phyloP scores from a whole-genome alignment of 2,113 vertebrate species.

The Notarius lentiginosus region DNA sequence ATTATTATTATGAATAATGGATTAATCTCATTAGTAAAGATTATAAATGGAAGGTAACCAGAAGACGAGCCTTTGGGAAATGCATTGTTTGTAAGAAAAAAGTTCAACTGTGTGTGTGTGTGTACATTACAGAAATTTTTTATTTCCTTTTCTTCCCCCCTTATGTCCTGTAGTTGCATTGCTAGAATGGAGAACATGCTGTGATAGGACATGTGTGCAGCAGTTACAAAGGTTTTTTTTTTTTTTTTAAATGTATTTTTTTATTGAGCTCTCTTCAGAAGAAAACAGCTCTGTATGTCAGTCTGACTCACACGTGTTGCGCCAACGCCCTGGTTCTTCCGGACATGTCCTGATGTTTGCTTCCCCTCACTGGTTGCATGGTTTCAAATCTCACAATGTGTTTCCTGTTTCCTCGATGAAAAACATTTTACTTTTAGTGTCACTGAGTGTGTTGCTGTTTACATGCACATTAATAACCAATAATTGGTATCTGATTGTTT shows the following conservation, averaged over 20 bases:
- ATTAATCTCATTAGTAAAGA: neutral
- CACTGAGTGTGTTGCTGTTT: too few relatives aligned
- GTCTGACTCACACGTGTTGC: neutral
- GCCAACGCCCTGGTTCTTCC: neutral
- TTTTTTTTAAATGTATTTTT: too few relatives aligned
- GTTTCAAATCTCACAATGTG: neutral
- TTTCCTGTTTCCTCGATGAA: neutral
- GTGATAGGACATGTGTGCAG: neutral
- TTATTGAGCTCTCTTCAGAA: neutral
- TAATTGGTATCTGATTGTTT: neutral
- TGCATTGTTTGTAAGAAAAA: neutral
- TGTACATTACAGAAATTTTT: neutral
- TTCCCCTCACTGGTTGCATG: neutral
- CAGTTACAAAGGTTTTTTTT: neutral
- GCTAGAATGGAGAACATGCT: neutral
- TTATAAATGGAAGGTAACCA: neutral
- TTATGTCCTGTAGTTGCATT: neutral
- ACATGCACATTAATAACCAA: neutral
- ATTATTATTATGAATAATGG: neutral
- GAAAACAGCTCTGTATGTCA: neutral
- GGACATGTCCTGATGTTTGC: neutral
- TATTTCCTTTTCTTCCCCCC: too few relatives aligned
- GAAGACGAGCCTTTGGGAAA: neutral
- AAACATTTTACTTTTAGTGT: neutral
- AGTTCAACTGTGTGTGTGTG: too few relatives aligned